Conservation (phyloP, 2,888 invertebrate species). For the Anticlea derivata region DNA sequence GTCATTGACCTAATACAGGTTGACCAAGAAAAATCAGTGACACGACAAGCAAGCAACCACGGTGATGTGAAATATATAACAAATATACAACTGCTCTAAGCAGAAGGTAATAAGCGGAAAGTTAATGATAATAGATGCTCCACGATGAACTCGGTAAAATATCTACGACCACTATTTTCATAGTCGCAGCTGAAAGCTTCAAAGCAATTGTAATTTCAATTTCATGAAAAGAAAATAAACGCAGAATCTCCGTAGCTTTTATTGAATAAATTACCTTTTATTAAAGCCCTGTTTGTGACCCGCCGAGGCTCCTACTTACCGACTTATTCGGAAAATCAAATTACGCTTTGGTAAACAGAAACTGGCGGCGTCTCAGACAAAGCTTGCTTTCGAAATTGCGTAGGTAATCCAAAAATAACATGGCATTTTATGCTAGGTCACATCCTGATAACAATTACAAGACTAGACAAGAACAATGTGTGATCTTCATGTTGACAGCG, state of each 20-base stretch:
- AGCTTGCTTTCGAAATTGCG: constrained; percentile 22
- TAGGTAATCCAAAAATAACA: constrained; percentile 20
- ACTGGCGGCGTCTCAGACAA: constrained; percentile 39
- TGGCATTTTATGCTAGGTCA: constrained; percentile 15
- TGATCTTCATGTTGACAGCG: too few species aligned
- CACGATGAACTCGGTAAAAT: constrained; percentile 2
- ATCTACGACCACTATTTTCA: constrained; percentile 17
- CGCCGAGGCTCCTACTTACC: constrained; percentile 53
- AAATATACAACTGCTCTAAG: too few species aligned
- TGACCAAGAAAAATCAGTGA: too few species aligned
- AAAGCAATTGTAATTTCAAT: constrained; percentile 30
- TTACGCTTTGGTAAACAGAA: constrained; percentile 58
- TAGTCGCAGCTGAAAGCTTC: constrained; percentile 17
- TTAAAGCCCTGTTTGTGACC: constrained; percentile 73
- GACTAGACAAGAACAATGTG: neutral
- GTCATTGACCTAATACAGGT: too few species aligned
- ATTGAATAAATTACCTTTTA: constrained; percentile 77
- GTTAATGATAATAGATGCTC: constrained; percentile 5
- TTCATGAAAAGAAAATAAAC: constrained; percentile 30
- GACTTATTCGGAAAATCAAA: constrained; percentile 60
- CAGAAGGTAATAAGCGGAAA: neutral
- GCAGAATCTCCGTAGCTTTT: constrained; percentile 65
- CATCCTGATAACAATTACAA: neutral
- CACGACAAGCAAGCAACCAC: too few species aligned
- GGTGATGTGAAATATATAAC: too few species aligned